Conservation (phyloP, 2,113 vertebrate species). For the Chaenocephalus aceratus region DNA sequence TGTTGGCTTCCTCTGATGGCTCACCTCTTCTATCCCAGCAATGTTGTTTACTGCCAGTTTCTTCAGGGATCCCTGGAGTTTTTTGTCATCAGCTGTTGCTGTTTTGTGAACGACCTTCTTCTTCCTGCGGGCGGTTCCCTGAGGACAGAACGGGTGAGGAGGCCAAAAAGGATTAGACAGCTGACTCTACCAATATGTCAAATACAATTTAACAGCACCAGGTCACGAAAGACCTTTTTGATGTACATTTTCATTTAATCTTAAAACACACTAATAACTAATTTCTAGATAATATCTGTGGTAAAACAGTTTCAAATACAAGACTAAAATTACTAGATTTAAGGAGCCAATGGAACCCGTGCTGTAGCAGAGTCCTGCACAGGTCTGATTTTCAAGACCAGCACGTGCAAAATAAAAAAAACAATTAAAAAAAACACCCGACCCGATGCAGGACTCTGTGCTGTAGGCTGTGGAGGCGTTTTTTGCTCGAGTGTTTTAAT, state of each 20-base stretch:
- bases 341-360: neutral
- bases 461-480: too few species aligned
- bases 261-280: neutral
- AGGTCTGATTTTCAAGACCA: too few species aligned
- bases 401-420: too few species aligned
- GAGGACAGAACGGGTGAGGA: conserved; percentile 30
- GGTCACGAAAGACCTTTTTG: neutral
- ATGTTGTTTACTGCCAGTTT: conserved; percentile 99
- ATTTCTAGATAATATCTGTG: neutral
- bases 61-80: conserved; percentile 98
- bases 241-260: neutral
- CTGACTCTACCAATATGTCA: neutral
- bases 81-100: conserved; percentile 98
- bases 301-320: neutral
- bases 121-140: conserved; percentile 99
- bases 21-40: conserved; percentile 97
- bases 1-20: neutral
- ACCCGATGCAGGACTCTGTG: too few species aligned
- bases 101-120: conserved; percentile 99
- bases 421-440: too few species aligned
- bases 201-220: neutral
- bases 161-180: neutral
- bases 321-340: neutral
- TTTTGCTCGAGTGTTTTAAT: too few species aligned
- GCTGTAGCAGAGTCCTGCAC: too few species aligned